These are phyloP conservation scores for Meloidogyne chitwoodi DNA, from an alignment of 1,140 invertebrate genomes.

Conservation along the genomic window DNA sequence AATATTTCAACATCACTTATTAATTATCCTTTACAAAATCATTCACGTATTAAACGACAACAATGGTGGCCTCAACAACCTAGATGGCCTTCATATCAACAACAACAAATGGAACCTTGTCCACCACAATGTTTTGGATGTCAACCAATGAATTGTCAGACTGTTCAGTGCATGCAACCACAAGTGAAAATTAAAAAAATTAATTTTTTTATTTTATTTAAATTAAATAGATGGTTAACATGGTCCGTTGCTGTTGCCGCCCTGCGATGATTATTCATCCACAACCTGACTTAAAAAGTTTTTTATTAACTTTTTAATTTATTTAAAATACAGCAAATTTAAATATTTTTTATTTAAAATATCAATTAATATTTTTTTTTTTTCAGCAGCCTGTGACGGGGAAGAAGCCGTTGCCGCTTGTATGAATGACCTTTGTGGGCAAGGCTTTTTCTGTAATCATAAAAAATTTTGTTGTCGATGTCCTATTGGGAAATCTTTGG, in stretches of 20 bases:
- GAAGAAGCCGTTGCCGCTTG: constrained; percentile 43
- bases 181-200: neutral
- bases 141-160: constrained; percentile 4
- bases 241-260: constrained; percentile 17
- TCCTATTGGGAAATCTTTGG: constrained; percentile 26
- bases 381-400: constrained; percentile 42
- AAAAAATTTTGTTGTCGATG: constrained; percentile 42
- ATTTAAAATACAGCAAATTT: neutral
- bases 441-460: constrained; percentile 36
- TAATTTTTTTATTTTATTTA: too few species aligned
- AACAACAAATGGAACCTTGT: neutral
- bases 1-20: neutral
- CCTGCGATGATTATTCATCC: neutral
- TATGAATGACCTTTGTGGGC: constrained; percentile 41
- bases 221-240: neutral
- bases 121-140: constrained; percentile 6
- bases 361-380: neutral
- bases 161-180: constrained; percentile 12
- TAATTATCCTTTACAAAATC: neutral
- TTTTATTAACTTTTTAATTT: too few species aligned
- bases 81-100: too few species aligned
- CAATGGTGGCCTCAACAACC: neutral
- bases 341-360: neutral
- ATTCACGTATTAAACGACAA: neutral
- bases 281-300: constrained; percentile 12